Evolutionary conservation across 2,797 vertebrate genomes (phyloP).

Genomic region (Channa striata): DNA sequence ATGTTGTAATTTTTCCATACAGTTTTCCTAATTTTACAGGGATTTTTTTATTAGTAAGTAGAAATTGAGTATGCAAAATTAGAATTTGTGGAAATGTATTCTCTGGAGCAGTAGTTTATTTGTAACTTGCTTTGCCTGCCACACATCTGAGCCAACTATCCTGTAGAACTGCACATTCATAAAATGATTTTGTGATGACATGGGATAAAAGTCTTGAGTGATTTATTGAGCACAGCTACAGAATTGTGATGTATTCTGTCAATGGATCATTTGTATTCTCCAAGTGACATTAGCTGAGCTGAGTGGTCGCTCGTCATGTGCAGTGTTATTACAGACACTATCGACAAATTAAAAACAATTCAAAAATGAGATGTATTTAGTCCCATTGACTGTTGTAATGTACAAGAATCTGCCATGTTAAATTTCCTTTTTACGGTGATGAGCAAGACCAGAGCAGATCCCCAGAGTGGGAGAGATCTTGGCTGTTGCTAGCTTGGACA

Average conservation of each 20-base stretch:
- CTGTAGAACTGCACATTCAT: slow-evolving; percentile 51
- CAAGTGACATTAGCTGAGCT: slow-evolving; percentile 34
- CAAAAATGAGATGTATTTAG: slow-evolving; percentile 21
- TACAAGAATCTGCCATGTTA: slow-evolving; percentile 69
- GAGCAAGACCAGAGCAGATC: slow-evolving; percentile 67
- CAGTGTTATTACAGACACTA: slow-evolving; percentile 35
- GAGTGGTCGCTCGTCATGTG: slow-evolving; percentile 20
- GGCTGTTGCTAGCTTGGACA: slow-evolving; percentile 38
- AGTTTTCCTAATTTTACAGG: not conserved
- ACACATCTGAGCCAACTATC: slow-evolving; percentile 8
- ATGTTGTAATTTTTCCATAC: no score
- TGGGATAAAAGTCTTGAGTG: not conserved
- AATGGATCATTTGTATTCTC: slow-evolving; percentile 21
- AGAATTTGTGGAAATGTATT: slow-evolving; percentile 19
- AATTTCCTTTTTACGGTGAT: slow-evolving; percentile 65
- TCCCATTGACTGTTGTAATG: slow-evolving; percentile 37
- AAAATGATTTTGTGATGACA: slow-evolving; percentile 23
- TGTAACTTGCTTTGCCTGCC: slow-evolving; percentile 36
- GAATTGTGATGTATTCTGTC: slow-evolving; percentile 10
- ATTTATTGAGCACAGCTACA: slow-evolving; percentile 16
- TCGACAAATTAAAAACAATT: slow-evolving; percentile 6
- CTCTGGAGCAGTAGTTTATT: slow-evolving; percentile 32
- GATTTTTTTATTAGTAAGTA: slow-evolving; percentile 17
- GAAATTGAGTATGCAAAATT: slow-evolving; percentile 5
- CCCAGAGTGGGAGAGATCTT: slow-evolving; percentile 39